A percentile compares a stretch with the other conserved stretches of the same genome.
These are phyloP conservation scores for Lophotriccus pileatus DNA, from an alignment of 2,797 vertebrate genomes.

Conservation along the genomic window DNA sequence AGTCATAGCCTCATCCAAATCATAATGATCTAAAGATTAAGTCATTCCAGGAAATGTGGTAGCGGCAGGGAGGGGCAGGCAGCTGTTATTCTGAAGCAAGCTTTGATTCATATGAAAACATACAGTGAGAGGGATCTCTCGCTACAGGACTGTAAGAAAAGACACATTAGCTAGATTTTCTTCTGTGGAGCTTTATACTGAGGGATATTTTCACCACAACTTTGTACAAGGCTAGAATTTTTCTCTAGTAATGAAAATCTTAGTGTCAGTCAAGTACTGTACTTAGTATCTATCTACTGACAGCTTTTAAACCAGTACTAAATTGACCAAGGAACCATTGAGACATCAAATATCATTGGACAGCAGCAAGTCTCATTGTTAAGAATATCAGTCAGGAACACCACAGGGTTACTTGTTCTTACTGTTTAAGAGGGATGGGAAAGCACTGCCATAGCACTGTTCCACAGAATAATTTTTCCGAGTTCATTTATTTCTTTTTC, in stretches of 20 bases:
- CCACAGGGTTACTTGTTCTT: background rate
- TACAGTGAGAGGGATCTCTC: background rate
- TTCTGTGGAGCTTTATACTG: background rate
- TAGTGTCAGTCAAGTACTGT: background rate
- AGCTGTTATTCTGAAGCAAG: background rate
- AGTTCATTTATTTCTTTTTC: constrained; percentile 23
- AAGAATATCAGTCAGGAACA: constrained; percentile 20
- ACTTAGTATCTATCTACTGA: constrained; percentile 36
- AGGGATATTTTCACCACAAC: constrained; percentile 12
- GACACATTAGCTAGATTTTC: background rate
- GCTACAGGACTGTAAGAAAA: background rate
- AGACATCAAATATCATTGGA: constrained; percentile 24
- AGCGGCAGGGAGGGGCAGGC: rapidly evolving
- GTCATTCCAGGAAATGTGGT: background rate
- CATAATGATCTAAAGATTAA: background rate
- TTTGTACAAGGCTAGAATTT: background rate
- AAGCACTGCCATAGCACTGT: background rate
- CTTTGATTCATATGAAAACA: background rate
- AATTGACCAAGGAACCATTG: constrained; percentile 39
- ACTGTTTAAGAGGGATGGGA: constrained; percentile 46
- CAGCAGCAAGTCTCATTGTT: background rate
- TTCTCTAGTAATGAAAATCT: background rate
- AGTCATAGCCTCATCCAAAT: background rate
- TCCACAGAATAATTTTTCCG: constrained; percentile 10
- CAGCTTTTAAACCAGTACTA: constrained; percentile 44